Base-by-base conservation (phyloP, 2,113 vertebrate species). In the Mirza zaza region DNA sequence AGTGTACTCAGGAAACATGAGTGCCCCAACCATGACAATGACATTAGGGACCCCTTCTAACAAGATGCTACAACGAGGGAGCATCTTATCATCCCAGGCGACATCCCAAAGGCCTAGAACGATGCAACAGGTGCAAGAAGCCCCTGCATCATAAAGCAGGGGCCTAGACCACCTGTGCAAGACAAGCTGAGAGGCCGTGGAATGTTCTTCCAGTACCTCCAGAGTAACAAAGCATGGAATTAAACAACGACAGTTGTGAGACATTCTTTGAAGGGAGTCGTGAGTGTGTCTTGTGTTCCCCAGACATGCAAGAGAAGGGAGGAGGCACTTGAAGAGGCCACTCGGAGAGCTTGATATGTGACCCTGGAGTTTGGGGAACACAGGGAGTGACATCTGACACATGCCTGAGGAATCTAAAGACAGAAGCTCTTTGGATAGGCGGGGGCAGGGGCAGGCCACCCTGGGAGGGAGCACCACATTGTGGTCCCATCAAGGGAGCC, bases 11-110 rank as follows among this genome's bases (percentile, higher is more conserved):
- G 52, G 42, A 55, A 67, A 25, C 65, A 59, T 4, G 32, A 29
- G 21, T 1, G 12, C 15, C 5, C 11, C 18, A 48, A 4, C 50
- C 34, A 29, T 0, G 1, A 67, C 14, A 36, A 27, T 23, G 12
- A 21, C 34, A 17, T n/a, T 7, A 18, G 45, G 13, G 4, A 29
- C 32, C 36, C 21, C 82, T 95, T 18, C 45, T 52, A 27, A 34
- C 11, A 42, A 71, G 59, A 42, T 20, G 57, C 48, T 42, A 8
- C 11, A 1, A 4, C n/a, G 20, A 15, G 34, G 13, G 27, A 6
- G 1, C 21, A 86, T 50, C 45, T 39, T 32, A 29, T 65, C n/a
- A 73, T 29, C 67, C 61, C 77, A 77, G 76, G 4, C 3, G 39
- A 70, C 32, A 73, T 7, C 55, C 32, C n/a, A 18, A 82, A 71